These are phyloP conservation scores for Tauraco hartlaubi DNA, from an alignment of 2,797 vertebrate species.

Conservation along the genomic window DNA sequence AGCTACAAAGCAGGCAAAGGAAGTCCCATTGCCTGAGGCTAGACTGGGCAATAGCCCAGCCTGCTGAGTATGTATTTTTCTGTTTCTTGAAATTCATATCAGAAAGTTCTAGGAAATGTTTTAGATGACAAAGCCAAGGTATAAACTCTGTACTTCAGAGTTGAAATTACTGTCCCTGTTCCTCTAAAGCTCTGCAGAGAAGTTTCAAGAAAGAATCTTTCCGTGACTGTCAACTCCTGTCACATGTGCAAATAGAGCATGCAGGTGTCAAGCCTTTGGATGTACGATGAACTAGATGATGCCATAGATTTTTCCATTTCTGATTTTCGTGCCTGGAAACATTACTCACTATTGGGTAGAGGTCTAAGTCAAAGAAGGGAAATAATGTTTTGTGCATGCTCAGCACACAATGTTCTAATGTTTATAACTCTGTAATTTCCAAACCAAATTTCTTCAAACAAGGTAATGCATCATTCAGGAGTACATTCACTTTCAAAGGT, in stretches of 20 bases:
- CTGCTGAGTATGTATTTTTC: neutral
- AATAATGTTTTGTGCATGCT: slow-evolving; percentile 39
- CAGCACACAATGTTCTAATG: slow-evolving; percentile 46
- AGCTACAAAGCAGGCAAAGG: neutral
- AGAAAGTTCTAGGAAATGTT: neutral
- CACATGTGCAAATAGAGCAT: neutral
- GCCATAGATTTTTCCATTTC: slow-evolving; percentile 17
- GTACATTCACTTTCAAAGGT: slow-evolving; percentile 1
- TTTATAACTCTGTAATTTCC: slow-evolving; percentile 58
- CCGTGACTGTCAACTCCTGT: neutral
- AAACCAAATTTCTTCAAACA: slow-evolving; percentile 66
- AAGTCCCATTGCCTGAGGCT: neutral
- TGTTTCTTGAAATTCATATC: neutral
- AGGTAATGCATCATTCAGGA: slow-evolving; percentile 37
- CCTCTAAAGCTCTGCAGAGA: neutral
- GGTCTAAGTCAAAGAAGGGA: slow-evolving; percentile 40
- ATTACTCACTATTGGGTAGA: slow-evolving; percentile 45
- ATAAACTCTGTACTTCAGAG: neutral
- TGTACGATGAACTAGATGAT: neutral
- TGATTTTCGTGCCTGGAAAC: slow-evolving; percentile 26
- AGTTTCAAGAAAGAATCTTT: neutral
- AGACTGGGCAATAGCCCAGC: neutral
- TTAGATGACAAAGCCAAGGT: neutral
- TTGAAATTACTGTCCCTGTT: neutral
- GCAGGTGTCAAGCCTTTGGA: neutral